These are phyloP conservation scores for Timandra comae DNA, from an alignment of 2,888 invertebrate species.

Conservation along the genomic window DNA sequence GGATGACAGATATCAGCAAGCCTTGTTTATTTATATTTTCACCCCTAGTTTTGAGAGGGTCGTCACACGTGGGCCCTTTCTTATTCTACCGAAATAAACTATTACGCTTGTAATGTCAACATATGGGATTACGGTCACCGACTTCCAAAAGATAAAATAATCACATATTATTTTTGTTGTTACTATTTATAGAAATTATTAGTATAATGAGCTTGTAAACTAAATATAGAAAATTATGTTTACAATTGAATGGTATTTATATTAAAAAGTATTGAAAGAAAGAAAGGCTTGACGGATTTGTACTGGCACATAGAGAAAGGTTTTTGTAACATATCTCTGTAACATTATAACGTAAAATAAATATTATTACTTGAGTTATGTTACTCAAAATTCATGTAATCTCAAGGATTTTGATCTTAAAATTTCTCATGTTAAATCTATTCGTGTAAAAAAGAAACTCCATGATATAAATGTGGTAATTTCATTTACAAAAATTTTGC, in stretches of 20 bases:
- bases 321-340: no score
- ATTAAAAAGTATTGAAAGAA: no score
- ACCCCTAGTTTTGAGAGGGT: constrained; percentile 53
- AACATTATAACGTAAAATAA: no score
- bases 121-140: constrained; percentile 26
- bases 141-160: constrained; percentile 19
- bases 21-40: constrained; percentile 75
- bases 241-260: no score
- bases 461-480: constrained; percentile 60
- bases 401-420: no score
- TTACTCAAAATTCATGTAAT: no score
- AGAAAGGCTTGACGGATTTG: no score
- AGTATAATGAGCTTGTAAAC: no score
- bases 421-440: constrained; percentile 46
- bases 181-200: no score
- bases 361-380: no score
- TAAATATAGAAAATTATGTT: no score
- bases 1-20: constrained; percentile 76
- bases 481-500: constrained; percentile 53
- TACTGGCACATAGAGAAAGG: no score
- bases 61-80: constrained; percentile 52
- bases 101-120: constrained; percentile 56
- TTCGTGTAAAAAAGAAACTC: constrained; percentile 42
- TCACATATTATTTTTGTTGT: constrained; percentile 8
- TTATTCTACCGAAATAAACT: constrained; percentile 66